These are phyloP conservation scores for Coleophora flavipennella DNA, from an alignment of 2,888 invertebrate genomes.

Conservation along the genomic window DNA sequence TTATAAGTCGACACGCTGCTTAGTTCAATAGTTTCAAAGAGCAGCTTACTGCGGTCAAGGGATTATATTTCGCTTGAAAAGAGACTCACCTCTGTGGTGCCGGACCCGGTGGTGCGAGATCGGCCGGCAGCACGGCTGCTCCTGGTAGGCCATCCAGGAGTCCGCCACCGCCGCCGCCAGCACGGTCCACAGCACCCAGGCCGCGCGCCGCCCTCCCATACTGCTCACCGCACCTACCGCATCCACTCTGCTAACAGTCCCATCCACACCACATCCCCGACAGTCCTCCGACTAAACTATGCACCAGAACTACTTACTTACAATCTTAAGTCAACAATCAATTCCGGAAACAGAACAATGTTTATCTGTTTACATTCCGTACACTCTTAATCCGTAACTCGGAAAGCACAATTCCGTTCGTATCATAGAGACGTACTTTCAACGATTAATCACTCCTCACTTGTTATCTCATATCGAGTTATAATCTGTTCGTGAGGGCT, in stretches of 20 bases:
- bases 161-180: slow-evolving; percentile 69
- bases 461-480: slow-evolving; percentile 59
- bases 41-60: neutral
- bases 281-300: slow-evolving; percentile 24
- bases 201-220: slow-evolving; percentile 26
- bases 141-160: slow-evolving; percentile 77
- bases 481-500: slow-evolving; percentile 57
- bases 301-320: slow-evolving; percentile 25
- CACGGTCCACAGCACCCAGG: slow-evolving; percentile 45
- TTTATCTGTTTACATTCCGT: slow-evolving; percentile 58
- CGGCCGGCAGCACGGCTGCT: slow-evolving; percentile 76
- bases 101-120: slow-evolving; percentile 73
- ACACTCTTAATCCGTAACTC: slow-evolving; percentile 44
- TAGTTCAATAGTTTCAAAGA: neutral
- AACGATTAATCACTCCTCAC: slow-evolving; percentile 52
- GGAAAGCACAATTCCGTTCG: slow-evolving; percentile 45
- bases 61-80: neutral
- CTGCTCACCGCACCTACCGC: slow-evolving; percentile 39
- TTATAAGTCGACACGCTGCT: no score
- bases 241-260: slow-evolving; percentile 17
- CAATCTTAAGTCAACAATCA: slow-evolving; percentile 43
- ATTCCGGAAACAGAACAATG: slow-evolving; percentile 52
- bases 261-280: slow-evolving; percentile 22
- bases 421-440: slow-evolving; percentile 43
- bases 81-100: slow-evolving; percentile 74